Evolutionary conservation across 2,113 vertebrate species (phyloP).

Genomic region (Pionites leucogaster): DNA sequence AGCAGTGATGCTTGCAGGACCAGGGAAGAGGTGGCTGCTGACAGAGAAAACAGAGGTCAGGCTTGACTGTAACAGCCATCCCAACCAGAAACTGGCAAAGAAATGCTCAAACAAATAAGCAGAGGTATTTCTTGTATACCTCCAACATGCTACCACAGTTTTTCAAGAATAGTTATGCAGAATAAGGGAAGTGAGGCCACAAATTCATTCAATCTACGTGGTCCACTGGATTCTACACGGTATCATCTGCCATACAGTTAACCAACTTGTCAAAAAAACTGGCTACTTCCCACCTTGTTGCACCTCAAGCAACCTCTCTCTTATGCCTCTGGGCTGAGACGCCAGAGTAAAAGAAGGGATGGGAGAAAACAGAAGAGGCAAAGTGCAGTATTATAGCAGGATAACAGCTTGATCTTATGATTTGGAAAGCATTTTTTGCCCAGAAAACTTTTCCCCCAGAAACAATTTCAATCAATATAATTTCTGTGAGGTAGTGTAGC

Average conservation of each 20-base stretch:
- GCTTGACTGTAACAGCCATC: neutral
- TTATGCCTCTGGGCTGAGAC: neutral
- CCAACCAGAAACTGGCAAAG: neutral
- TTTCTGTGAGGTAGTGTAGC: neutral
- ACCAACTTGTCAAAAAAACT: neutral
- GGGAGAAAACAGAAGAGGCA: neutral
- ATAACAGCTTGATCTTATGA: neutral
- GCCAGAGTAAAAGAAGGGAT: neutral
- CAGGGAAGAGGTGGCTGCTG: neutral
- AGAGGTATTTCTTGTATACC: neutral
- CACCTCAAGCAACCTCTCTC: neutral
- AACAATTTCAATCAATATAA: neutral
- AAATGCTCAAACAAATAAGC: neutral
- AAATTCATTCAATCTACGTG: neutral
- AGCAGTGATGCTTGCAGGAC: neutral
- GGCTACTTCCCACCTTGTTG: neutral
- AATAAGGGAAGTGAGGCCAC: neutral
- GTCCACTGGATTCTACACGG: neutral
- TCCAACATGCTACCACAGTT: neutral
- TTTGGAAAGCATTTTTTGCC: neutral
- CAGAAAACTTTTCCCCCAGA: neutral
- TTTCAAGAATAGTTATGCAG: neutral
- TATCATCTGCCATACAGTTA: neutral
- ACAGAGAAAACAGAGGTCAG: neutral
- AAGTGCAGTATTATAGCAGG: neutral